phyloP scores from a whole-genome alignment of 2,113 vertebrate genomes.

The Oryzias woworae region DNA sequence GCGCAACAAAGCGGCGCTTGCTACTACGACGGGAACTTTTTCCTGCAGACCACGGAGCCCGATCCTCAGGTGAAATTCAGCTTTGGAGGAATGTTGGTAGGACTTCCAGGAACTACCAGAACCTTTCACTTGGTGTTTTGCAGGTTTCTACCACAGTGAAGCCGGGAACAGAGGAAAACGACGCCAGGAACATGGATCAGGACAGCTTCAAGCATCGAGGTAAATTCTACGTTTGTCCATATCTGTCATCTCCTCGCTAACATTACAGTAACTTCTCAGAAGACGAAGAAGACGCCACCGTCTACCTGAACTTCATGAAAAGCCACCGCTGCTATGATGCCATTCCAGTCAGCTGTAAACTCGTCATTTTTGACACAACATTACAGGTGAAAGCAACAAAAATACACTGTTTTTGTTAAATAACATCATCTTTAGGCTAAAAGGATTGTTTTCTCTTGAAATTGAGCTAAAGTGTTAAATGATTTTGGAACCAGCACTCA shows the following conservation, averaged over 20 bases:
- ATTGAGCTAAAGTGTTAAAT: too few relatives aligned
- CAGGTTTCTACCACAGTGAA: slow-evolving; percentile 41
- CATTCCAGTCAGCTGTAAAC: slow-evolving; percentile 90
- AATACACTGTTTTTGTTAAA: too few relatives aligned
- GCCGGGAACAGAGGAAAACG: slow-evolving; percentile 23
- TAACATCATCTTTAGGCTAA: too few relatives aligned
- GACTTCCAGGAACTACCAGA: slow-evolving; percentile 5
- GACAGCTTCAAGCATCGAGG: too few relatives aligned
- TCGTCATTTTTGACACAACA: slow-evolving; percentile 72
- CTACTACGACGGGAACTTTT: slow-evolving; percentile 19
- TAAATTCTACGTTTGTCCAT: background rate
- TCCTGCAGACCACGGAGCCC: slow-evolving; percentile 60
- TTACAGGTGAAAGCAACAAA: slow-evolving; percentile 53
- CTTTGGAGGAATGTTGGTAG: background rate
- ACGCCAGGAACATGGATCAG: background rate
- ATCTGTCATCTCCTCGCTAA: background rate
- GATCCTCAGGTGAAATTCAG: slow-evolving; percentile 47
- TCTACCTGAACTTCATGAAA: slow-evolving; percentile 94
- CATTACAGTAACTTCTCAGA: too few relatives aligned
- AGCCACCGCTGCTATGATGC: slow-evolving; percentile 89
- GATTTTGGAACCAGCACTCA: too few relatives aligned
- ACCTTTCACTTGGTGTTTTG: slow-evolving; percentile 15
- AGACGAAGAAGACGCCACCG: slow-evolving; percentile 57
- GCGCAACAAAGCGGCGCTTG: slow-evolving; percentile 25
- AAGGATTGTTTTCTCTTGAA: too few relatives aligned